These are phyloP conservation scores for Pterocles orientalis DNA, from an alignment of 2,113 vertebrate species.

Conservation along the genomic window DNA sequence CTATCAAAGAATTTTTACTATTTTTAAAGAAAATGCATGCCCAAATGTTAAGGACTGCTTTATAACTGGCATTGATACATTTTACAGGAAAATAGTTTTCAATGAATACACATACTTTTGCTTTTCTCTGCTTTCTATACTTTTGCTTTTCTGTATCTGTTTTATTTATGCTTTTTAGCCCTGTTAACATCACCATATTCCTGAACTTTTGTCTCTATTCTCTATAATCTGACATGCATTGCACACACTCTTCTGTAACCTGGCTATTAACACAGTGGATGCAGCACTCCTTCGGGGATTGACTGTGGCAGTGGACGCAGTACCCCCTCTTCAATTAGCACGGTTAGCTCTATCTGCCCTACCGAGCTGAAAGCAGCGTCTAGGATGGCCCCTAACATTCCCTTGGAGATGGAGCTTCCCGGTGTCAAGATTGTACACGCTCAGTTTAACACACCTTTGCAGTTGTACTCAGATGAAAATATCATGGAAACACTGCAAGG, in stretches of 20 bases:
- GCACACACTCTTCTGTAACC: neutral
- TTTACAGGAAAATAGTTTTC: neutral
- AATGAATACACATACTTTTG: neutral
- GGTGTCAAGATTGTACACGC: constrained; percentile 84
- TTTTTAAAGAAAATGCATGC: neutral
- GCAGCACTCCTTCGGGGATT: constrained; percentile 79
- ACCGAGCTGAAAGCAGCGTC: constrained; percentile 80
- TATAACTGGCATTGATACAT: neutral
- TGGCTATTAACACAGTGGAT: constrained; percentile 72
- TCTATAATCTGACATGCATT: neutral
- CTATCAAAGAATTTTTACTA: neutral
- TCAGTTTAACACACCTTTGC: constrained; percentile 85
- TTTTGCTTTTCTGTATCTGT: neutral
- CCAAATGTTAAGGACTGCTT: neutral
- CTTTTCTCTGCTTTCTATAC: neutral
- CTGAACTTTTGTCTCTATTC: constrained; percentile 51
- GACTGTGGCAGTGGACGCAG: constrained; percentile 80
- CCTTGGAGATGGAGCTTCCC: constrained; percentile 83
- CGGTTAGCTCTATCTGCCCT: constrained; percentile 79
- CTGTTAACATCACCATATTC: constrained; percentile 54
- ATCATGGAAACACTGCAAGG: constrained; percentile 84
- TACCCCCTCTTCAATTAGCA: constrained; percentile 79
- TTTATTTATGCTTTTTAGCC: neutral
- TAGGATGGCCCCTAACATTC: constrained; percentile 82
- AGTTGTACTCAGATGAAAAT: constrained; percentile 86